phyloP scores from a whole-genome alignment of 2,797 vertebrate genomes.

The Dendrocincla fuliginosa region DNA sequence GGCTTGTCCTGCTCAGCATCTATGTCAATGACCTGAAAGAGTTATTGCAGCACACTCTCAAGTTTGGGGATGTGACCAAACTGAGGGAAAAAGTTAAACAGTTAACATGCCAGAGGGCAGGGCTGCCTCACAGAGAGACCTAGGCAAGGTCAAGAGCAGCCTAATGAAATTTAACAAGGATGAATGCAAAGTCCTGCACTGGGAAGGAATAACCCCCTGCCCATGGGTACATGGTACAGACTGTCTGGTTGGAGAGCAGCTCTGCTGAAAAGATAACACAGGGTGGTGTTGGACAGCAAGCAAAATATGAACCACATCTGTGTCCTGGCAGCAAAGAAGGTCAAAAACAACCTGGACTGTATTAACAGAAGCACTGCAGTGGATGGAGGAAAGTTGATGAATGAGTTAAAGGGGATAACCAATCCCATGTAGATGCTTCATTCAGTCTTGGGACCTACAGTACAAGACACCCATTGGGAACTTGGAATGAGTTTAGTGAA shows the following conservation, averaged over 20 bases:
- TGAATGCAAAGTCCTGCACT: not conserved
- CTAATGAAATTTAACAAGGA: not conserved
- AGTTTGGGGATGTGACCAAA: not conserved
- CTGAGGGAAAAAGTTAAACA: not conserved
- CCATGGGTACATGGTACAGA: not conserved
- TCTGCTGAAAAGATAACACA: not conserved
- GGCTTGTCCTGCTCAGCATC: not conserved
- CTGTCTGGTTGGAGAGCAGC: not conserved
- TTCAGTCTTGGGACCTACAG: not conserved
- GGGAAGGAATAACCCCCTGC: not conserved
- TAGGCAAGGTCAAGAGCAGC: not conserved
- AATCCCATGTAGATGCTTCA: not conserved
- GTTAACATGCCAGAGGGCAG: not conserved
- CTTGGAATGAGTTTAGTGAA: not conserved
- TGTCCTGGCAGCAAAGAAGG: not conserved
- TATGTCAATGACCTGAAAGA: not conserved
- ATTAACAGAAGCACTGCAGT: not conserved
- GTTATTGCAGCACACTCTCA: not conserved
- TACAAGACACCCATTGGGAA: not conserved
- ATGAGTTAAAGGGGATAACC: not conserved
- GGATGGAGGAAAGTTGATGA: not conserved
- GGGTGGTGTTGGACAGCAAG: not conserved
- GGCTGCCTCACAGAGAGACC: not conserved
- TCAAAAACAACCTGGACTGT: not conserved
- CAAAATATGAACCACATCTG: not conserved